A percentile compares a stretch with the other conserved stretches of the same genome.
phyloP scores from a whole-genome alignment of 2,888 invertebrate species.

The Standfussiana lucernea region DNA sequence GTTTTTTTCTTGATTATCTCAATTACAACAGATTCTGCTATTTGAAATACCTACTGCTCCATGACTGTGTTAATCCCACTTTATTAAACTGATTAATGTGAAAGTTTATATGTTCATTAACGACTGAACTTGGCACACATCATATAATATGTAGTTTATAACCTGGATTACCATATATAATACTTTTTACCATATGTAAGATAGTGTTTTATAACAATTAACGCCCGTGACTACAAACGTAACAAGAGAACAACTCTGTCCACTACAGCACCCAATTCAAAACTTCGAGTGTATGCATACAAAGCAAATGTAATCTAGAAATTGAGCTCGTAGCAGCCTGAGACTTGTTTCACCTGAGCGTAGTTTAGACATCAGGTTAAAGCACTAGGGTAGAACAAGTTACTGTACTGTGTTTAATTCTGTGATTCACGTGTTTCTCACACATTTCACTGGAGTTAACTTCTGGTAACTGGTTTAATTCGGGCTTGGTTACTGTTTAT shows the following conservation, averaged over 20 bases:
- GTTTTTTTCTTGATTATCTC: too few species aligned
- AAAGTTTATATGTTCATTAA: too few species aligned
- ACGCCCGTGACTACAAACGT: neutral
- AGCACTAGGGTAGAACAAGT: conserved; percentile 51
- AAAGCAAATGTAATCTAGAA: conserved; percentile 59
- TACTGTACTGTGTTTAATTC: conserved; percentile 57
- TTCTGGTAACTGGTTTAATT: conserved; percentile 38
- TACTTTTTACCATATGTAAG: neutral
- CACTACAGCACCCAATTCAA: conserved; percentile 38
- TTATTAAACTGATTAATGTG: neutral
- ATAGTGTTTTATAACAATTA: neutral
- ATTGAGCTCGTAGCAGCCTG: conserved; percentile 53
- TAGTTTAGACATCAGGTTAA: conserved; percentile 52
- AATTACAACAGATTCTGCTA: neutral
- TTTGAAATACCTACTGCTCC: neutral
- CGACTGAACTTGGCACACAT: too few species aligned
- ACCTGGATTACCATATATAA: neutral
- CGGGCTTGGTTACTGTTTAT: conserved; percentile 12
- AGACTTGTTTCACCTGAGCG: conserved; percentile 59
- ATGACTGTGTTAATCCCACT: neutral
- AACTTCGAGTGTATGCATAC: conserved; percentile 47
- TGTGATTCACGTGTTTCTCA: conserved; percentile 57
- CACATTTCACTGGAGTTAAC: conserved; percentile 36
- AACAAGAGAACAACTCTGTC: conserved; percentile 18
- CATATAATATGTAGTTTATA: too few species aligned